A percentile compares a stretch with the other conserved stretches of the same genome.
phyloP scores from a whole-genome alignment of 2,888 invertebrate species.

The Cheilosia grossa region DNA sequence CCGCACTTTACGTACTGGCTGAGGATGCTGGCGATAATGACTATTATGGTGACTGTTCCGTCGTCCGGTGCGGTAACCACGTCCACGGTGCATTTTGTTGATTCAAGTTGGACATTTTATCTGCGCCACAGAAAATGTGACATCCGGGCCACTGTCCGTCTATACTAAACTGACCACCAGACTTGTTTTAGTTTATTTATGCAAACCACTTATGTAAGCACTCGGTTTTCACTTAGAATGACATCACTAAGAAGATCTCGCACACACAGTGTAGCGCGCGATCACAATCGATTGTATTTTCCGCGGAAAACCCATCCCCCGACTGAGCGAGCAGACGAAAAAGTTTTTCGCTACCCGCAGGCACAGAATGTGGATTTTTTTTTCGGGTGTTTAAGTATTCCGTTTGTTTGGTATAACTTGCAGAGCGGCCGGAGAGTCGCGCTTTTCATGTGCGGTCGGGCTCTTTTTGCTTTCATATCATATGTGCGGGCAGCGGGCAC shows the following conservation, averaged over 20 bases:
- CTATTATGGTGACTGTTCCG: constrained; percentile 37
- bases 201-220: constrained; percentile 67
- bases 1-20: constrained; percentile 70
- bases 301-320: constrained; percentile 68
- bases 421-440: constrained; percentile 63
- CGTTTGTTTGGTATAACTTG: constrained; percentile 43
- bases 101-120: constrained; percentile 56
- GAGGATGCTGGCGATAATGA: constrained; percentile 38
- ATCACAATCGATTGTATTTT: constrained; percentile 50
- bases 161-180: constrained; percentile 19
- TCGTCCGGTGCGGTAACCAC: constrained; percentile 60
- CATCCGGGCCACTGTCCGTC: constrained; percentile 62
- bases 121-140: constrained; percentile 23
- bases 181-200: constrained; percentile 40
- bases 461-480: constrained; percentile 16
- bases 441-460: constrained; percentile 3
- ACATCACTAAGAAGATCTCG: constrained; percentile 57
- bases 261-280: constrained; percentile 28
- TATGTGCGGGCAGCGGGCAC: constrained; percentile 32
- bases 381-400: constrained; percentile 36
- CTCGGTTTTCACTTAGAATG: constrained; percentile 61
- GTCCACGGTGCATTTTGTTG: constrained; percentile 66
- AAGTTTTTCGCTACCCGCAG: constrained; percentile 55
- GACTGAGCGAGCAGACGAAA: constrained; percentile 66
- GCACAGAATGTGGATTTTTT: neutral